phyloP scores from a whole-genome alignment of 2,888 invertebrate genomes.

The Hypercompe scribonia region DNA sequence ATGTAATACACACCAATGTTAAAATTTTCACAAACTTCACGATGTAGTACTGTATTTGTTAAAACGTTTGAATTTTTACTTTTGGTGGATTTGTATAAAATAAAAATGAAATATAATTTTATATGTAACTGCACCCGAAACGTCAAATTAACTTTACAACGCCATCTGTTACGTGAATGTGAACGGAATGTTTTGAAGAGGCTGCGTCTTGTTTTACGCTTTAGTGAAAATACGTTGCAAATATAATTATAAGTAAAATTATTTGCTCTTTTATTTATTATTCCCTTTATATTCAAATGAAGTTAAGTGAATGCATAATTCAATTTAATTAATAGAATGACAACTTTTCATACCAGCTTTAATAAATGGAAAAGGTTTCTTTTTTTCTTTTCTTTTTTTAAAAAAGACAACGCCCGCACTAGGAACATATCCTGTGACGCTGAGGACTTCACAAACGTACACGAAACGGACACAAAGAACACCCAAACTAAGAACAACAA shows the following conservation, averaged over 20 bases:
- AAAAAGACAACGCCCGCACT: too few relatives aligned
- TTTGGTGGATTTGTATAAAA: conserved; percentile 51
- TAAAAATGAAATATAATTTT: conserved; percentile 15
- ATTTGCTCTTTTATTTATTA: conserved; percentile 53
- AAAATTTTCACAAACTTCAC: not conserved
- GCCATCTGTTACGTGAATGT: conserved; percentile 39
- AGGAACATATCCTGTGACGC: too few relatives aligned
- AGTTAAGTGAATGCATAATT: too few relatives aligned
- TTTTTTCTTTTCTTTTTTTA: too few relatives aligned
- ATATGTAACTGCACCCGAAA: conserved; percentile 25
- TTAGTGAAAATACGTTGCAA: conserved; percentile 78
- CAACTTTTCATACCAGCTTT: too few relatives aligned
- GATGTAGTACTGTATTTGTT: conserved; percentile 22
- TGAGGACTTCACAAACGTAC: too few relatives aligned
- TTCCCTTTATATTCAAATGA: not conserved
- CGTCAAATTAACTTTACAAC: conserved; percentile 39
- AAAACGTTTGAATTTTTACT: conserved; percentile 32
- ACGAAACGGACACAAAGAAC: too few relatives aligned
- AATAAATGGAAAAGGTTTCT: too few relatives aligned
- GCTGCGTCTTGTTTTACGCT: conserved; percentile 76
- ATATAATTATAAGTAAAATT: conserved; percentile 76
- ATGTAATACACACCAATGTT: not conserved
- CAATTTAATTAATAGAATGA: too few relatives aligned
- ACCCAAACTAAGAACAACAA: too few relatives aligned
- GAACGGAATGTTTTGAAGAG: conserved; percentile 60